A percentile compares a stretch with the other conserved stretches of the same genome.
These are phyloP conservation scores for Corynorhinus townsendii DNA, from an alignment of 2,113 vertebrate genomes.

Conservation along the genomic window DNA sequence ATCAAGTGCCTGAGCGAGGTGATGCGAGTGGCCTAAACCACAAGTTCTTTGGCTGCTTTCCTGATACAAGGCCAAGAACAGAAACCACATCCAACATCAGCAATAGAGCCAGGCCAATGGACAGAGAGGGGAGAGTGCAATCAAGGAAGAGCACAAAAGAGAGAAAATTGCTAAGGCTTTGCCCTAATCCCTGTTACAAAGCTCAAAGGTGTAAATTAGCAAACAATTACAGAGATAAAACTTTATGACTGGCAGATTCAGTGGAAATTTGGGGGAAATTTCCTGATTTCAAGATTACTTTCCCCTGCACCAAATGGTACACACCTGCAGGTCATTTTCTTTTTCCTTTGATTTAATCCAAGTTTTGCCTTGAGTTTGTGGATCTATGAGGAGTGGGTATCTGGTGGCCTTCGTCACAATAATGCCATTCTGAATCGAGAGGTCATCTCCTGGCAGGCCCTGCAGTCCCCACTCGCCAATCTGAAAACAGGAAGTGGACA, in stretches of 20 bases:
- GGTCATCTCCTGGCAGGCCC: slow-evolving; percentile 82
- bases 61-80: not conserved
- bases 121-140: not conserved
- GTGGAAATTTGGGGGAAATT: not conserved
- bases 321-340: slow-evolving; percentile 82
- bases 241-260: not conserved
- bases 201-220: not conserved
- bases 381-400: slow-evolving; percentile 84
- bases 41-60: not conserved
- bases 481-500: slow-evolving; percentile 48
- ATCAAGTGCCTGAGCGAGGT: not conserved
- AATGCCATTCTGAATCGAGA: slow-evolving; percentile 86
- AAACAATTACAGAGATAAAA: not conserved
- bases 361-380: slow-evolving; percentile 83
- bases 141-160: not conserved
- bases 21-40: not conserved
- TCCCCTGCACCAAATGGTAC: not conserved
- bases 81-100: not conserved
- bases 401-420: slow-evolving; percentile 85
- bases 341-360: slow-evolving; percentile 86
- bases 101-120: not conserved
- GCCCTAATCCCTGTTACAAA: not conserved
- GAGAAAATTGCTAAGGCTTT: not conserved
- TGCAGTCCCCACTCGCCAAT: slow-evolving; percentile 85
- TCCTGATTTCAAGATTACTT: slow-evolving; percentile 3